Conservation (phyloP, 2,888 invertebrate genomes). For the Lysandra bellargus region DNA sequence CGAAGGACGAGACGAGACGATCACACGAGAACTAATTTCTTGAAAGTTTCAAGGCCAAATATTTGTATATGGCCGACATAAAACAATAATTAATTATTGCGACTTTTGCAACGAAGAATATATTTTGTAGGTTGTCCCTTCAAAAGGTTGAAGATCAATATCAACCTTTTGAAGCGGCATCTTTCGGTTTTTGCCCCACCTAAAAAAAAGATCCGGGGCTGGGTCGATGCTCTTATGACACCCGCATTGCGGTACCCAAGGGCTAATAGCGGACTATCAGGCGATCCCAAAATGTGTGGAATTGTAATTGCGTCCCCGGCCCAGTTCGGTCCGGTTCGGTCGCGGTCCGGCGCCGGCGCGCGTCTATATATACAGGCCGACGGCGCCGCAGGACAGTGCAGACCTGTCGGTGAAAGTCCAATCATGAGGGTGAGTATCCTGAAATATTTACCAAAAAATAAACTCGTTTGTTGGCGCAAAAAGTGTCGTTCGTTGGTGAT, state of each 20-base stretch:
- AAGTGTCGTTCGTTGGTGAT: neutral
- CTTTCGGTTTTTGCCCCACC: too few relatives aligned
- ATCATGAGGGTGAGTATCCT: slow-evolving; percentile 55
- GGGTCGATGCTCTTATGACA: neutral
- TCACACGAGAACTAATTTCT: too few relatives aligned
- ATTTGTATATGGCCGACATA: too few relatives aligned
- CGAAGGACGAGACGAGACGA: too few relatives aligned
- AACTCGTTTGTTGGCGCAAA: neutral
- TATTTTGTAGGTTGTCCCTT: too few relatives aligned
- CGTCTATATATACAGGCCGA: slow-evolving; percentile 49
- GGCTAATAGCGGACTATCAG: neutral
- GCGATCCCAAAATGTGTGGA: slow-evolving; percentile 10
- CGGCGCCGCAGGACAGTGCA: slow-evolving; percentile 44
- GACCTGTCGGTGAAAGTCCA: slow-evolving; percentile 42
- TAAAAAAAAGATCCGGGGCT: too few relatives aligned
- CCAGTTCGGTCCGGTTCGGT: slow-evolving; percentile 44
- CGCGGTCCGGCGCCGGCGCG: slow-evolving; percentile 49
- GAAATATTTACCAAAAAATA: neutral
- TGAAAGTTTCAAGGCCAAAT: too few relatives aligned
- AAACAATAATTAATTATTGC: too few relatives aligned
- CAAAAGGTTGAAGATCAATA: too few relatives aligned
- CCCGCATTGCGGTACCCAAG: neutral
- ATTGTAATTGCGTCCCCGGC: slow-evolving; percentile 26
- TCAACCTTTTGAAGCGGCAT: too few relatives aligned
- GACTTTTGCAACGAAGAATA: too few relatives aligned